Base-by-base conservation (phyloP, 2,888 invertebrate genomes). In the Dryocosmus kuriphilus region DNA sequence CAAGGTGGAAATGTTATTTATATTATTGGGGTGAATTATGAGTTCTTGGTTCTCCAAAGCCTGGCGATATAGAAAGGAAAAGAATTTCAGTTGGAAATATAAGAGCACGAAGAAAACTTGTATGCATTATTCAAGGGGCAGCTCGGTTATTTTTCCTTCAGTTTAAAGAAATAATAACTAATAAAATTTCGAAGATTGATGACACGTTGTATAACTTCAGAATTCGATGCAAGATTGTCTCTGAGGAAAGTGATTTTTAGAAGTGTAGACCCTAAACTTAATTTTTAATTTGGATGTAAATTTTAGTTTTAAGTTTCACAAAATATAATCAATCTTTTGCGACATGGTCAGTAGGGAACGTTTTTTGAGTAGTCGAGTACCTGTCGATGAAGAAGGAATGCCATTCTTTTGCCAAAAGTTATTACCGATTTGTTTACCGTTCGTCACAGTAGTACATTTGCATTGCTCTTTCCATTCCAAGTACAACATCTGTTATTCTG, bases 341-440 rank as follows among this genome's bases (percentile, higher is more conserved):
- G n/a, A 32, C n/a, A 32, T 35, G 8, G 16, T 7, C 32, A 62
- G 32, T 32, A 62, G 32, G 71, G 71, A 75, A 78, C 74, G 67
- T 77, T 75, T 75, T 55, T 76, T 73, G 71, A 81, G 63, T 79
- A 78, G 51, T 74, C 73, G 71, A 81, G 63, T 79, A 76, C 63
- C 79, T 78, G 80, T 75, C 78, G 51, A 41, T 65, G 61, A 78
- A 60, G 46, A 32, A 22, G 77, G 78, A 78, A 62, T 80, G 67
- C 78, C 79, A 79, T 82, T 80, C 71, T 77, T 80, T 77, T 78
- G 62, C 67, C 71, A 55, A 80, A 83, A 67, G 77, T 83, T 83
- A 83, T 79, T 82, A 80, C 81, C 80, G 79, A 80, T 83, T 84
- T 79, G 79, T 85, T 81, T 77, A 79, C 78, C 79, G 73, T 85